Percentiles rank a stretch among this genome's conserved stretches.
phyloP scores from a whole-genome alignment of 2,888 invertebrate genomes.

The Anoplius nigerrimus region DNA sequence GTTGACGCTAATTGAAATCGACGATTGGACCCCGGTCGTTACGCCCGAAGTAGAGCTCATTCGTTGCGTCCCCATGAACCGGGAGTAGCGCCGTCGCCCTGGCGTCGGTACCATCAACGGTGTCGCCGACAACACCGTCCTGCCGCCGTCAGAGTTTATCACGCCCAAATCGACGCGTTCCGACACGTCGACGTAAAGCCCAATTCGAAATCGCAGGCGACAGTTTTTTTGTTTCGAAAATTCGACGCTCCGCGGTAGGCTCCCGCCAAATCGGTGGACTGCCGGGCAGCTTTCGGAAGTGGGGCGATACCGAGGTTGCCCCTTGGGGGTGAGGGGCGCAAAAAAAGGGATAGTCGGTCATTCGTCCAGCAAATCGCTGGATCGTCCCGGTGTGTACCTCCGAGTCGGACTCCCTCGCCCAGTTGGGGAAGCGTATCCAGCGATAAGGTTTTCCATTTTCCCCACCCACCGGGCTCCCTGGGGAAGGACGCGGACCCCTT shows the following conservation, averaged over 20 bases:
- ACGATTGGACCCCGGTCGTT: too few species aligned
- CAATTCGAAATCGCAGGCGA: too few species aligned
- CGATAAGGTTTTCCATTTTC: conserved; percentile 67
- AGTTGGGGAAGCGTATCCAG: conserved; percentile 33
- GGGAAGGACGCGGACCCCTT: conserved; percentile 29
- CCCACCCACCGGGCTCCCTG: conserved; percentile 34
- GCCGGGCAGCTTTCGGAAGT: too few species aligned
- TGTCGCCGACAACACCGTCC: not conserved
- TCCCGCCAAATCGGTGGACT: too few species aligned
- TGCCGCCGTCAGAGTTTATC: not conserved
- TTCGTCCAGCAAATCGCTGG: conserved; percentile 61
- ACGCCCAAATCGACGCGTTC: not conserved
- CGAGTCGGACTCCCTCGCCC: conserved; percentile 32
- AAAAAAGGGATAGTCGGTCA: conserved; percentile 52
- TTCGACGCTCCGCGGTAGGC: too few species aligned
- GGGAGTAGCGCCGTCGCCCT: too few species aligned
- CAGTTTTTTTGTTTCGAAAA: too few species aligned
- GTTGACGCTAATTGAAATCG: too few species aligned
- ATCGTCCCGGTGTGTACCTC: conserved; percentile 36
- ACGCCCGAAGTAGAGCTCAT: conserved; percentile 20
- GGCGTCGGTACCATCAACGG: too few species aligned
- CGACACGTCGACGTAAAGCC: too few species aligned
- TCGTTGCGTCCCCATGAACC: conserved; percentile 6
- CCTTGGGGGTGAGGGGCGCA: too few species aligned
- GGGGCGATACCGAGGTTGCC: too few species aligned